A percentile compares a stretch with the other conserved stretches of the same genome.
phyloP scores from a whole-genome alignment of 2,888 invertebrate species.

The Arenicola marina region DNA sequence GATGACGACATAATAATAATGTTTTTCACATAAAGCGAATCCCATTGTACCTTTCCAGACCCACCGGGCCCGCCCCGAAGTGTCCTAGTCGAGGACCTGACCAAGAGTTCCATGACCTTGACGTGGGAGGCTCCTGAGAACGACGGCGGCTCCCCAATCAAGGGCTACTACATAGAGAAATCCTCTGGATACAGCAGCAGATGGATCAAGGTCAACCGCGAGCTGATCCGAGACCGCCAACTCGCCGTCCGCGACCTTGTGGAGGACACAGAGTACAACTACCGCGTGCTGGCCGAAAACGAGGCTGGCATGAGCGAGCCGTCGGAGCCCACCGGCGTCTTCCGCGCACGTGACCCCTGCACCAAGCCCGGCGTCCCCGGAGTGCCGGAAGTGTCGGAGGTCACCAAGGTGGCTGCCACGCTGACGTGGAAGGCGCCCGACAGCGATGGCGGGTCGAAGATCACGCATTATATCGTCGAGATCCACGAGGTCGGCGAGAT shows the following conservation, averaged over 20 bases:
- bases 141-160: conserved; percentile 58
- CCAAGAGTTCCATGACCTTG: conserved; percentile 49
- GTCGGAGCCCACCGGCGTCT: conserved; percentile 42
- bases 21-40: too few species aligned
- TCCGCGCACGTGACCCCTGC: conserved; percentile 51
- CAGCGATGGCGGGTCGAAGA: conserved; percentile 29
- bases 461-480: conserved; percentile 33
- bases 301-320: conserved; percentile 57
- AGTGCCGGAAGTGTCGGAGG: conserved; percentile 13
- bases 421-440: conserved; percentile 29
- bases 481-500: conserved; percentile 31
- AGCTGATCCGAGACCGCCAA: conserved; percentile 67
- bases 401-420: conserved; percentile 19
- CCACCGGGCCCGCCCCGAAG: conserved; percentile 36
- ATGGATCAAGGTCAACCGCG: conserved; percentile 91
- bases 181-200: conserved; percentile 38
- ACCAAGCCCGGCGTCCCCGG: conserved; percentile 39
- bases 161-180: conserved; percentile 52
- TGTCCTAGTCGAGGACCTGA: conserved; percentile 43
- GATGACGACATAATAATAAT: too few species aligned
- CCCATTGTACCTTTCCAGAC: conserved; percentile 63
- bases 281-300: conserved; percentile 59
- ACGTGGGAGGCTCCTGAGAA: conserved; percentile 55
- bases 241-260: conserved; percentile 52
- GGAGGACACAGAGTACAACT: conserved; percentile 57